A percentile compares a stretch with the other conserved stretches of the same genome.
Evolutionary conservation across 2,113 vertebrate species (phyloP).

Genomic region (Pangasianodon hypophthalmus): DNA sequence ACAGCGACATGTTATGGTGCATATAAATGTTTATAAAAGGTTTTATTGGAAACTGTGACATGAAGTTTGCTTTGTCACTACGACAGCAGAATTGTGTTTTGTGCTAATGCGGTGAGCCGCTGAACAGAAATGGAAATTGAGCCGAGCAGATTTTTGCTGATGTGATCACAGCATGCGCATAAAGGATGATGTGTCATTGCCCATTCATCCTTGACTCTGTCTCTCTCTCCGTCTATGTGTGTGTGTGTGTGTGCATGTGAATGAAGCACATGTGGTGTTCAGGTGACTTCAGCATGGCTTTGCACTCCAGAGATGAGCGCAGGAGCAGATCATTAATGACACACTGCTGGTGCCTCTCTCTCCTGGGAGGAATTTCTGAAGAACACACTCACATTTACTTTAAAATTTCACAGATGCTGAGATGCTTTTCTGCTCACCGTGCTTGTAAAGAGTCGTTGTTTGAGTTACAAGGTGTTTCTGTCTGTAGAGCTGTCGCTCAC

Average conservation of each 20-base stretch:
- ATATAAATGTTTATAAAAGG: not conserved
- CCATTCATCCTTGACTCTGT: conserved; percentile 48
- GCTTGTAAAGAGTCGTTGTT: not conserved
- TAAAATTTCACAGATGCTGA: not conserved
- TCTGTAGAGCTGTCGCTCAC: not conserved
- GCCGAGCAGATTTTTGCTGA: conserved; percentile 66
- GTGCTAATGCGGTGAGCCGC: conserved; percentile 13
- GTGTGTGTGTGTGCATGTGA: not conserved
- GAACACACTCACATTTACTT: not conserved
- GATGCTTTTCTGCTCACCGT: not conserved
- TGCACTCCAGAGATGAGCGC: conserved; percentile 7
- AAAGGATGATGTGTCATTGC: conserved; percentile 52
- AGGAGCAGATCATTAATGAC: conserved; percentile 10
- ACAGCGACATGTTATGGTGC: not conserved
- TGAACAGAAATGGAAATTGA: conserved; percentile 62
- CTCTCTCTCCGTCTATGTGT: not conserved
- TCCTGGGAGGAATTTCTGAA: conserved; percentile 20
- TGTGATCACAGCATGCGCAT: conserved; percentile 53
- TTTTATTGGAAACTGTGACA: not conserved
- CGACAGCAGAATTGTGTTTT: conserved; percentile 21
- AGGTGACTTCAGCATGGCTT: conserved; percentile 38
- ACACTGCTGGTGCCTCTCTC: conserved; percentile 37
- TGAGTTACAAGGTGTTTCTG: not conserved
- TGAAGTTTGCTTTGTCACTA: not conserved
- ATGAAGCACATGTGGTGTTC: conserved; percentile 33